These are phyloP conservation scores for Pycnomerus fuliginosus DNA, from an alignment of 2,888 invertebrate genomes.

Conservation along the genomic window DNA sequence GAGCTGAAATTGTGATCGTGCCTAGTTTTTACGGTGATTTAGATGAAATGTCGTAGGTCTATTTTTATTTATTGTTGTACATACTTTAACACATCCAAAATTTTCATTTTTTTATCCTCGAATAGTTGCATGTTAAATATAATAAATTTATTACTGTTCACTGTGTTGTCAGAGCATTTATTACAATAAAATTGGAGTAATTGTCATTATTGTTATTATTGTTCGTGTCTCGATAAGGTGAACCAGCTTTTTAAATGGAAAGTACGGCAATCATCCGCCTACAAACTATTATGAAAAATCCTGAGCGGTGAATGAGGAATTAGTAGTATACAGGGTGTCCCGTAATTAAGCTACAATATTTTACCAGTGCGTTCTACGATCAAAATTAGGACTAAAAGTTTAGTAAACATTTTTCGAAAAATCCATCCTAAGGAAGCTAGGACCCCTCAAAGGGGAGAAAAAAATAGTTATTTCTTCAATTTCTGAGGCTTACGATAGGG, in stretches of 20 bases:
- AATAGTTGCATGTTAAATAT: conserved; percentile 41
- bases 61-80: conserved; percentile 37
- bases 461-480: too few species aligned
- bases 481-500: too few species aligned
- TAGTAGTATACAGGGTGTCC: too few species aligned
- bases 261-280: too few species aligned
- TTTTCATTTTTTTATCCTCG: conserved; percentile 28
- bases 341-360: too few species aligned
- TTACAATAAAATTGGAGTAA: conserved; percentile 27
- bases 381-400: too few species aligned
- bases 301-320: too few species aligned
- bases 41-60: conserved; percentile 35
- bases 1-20: conserved; percentile 76
- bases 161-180: conserved; percentile 44
- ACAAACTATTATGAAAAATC: too few species aligned
- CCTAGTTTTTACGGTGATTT: conserved; percentile 29
- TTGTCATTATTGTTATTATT: not conserved
- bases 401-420: too few species aligned
- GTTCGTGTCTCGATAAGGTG: not conserved
- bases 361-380: too few species aligned
- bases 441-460: too few species aligned
- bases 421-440: too few species aligned
- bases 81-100: conserved; percentile 15
- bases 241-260: conserved; percentile 11
- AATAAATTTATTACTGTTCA: conserved; percentile 45